Conservation (phyloP, 1,140 invertebrate species). For the Drosophila parvula region DNA sequence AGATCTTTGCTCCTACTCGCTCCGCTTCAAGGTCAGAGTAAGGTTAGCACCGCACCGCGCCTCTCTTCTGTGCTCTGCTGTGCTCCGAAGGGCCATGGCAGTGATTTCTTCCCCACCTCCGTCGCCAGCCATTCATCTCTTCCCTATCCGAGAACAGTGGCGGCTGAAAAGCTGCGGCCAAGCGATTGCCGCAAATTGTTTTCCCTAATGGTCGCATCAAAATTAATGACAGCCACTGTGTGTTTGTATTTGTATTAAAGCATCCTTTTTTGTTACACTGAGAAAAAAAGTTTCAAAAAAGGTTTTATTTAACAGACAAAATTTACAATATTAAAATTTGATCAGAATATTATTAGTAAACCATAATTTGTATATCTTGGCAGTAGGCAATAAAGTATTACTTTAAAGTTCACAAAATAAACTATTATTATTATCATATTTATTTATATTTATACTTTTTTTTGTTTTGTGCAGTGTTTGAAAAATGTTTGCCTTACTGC, state of each 20-base stretch:
- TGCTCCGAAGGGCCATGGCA: constrained; percentile 65
- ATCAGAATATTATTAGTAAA: constrained; percentile 1
- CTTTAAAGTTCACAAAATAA: neutral
- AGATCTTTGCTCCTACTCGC: constrained; percentile 50
- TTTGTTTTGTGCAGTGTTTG: neutral
- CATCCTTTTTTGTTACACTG: constrained; percentile 50
- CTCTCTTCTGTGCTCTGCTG: neutral
- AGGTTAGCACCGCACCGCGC: constrained; percentile 64
- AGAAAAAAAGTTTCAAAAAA: neutral
- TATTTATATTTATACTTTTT: no score
- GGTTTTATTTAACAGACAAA: no score
- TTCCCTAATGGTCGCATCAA: constrained; percentile 51
- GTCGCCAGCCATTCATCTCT: neutral
- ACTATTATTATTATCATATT: neutral
- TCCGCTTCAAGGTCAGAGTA: constrained; percentile 77
- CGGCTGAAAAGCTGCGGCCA: constrained; percentile 20
- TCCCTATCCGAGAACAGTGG: constrained; percentile 21
- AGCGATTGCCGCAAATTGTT: constrained; percentile 42
- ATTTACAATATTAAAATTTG: constrained; percentile 25
- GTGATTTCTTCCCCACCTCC: constrained; percentile 55
- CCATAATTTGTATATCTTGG: neutral
- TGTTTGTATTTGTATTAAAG: constrained; percentile 27
- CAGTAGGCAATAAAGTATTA: neutral
- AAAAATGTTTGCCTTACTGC: constrained; percentile 57
- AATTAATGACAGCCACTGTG: constrained; percentile 31